These are phyloP conservation scores for Girardinichthys multiradiatus DNA, from an alignment of 2,113 vertebrate species.

Conservation along the genomic window DNA sequence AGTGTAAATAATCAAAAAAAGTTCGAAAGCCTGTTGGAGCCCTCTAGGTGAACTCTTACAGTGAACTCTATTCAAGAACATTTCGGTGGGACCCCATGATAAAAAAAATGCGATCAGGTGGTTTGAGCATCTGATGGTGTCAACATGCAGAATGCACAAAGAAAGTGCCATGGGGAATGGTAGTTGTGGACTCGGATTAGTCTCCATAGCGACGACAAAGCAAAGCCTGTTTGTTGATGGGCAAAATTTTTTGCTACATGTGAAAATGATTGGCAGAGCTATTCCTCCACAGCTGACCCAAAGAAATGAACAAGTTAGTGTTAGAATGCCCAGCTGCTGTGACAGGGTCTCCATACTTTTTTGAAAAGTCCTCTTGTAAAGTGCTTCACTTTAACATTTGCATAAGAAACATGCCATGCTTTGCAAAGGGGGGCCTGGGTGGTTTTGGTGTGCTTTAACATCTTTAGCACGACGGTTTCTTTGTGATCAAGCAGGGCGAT, in stretches of 20 bases:
- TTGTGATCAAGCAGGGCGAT: conserved; percentile 80
- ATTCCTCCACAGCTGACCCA: conserved; percentile 97
- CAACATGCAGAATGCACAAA: conserved; percentile 90
- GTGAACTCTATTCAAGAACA: conserved; percentile 86
- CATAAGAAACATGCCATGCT: conserved; percentile 95
- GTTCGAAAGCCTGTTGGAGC: conserved; percentile 34
- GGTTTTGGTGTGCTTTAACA: conserved; percentile 86
- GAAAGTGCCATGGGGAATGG: conserved; percentile 53
- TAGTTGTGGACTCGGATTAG: conserved; percentile 84
- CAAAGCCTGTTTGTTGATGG: conserved; percentile 95
- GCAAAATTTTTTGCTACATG: conserved; percentile 98
- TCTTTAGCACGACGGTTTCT: conserved; percentile 94
- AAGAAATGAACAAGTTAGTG: conserved; percentile 97
- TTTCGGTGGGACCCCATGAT: conserved; percentile 82
- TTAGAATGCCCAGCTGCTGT: conserved; percentile 93
- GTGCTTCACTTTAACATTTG: conserved; percentile 91
- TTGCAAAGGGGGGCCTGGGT: conserved; percentile 78
- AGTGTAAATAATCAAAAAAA: not conserved
- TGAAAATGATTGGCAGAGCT: conserved; percentile 98
- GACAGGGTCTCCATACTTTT: conserved; percentile 91
- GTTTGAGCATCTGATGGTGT: conserved; percentile 90
- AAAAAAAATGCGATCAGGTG: conserved; percentile 92
- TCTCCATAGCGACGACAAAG: conserved; percentile 96
- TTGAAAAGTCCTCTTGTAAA: conserved; percentile 93
- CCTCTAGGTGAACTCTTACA: conserved; percentile 67